Conservation (phyloP, 2,113 vertebrate genomes). For the Macrotis lagotis region DNA sequence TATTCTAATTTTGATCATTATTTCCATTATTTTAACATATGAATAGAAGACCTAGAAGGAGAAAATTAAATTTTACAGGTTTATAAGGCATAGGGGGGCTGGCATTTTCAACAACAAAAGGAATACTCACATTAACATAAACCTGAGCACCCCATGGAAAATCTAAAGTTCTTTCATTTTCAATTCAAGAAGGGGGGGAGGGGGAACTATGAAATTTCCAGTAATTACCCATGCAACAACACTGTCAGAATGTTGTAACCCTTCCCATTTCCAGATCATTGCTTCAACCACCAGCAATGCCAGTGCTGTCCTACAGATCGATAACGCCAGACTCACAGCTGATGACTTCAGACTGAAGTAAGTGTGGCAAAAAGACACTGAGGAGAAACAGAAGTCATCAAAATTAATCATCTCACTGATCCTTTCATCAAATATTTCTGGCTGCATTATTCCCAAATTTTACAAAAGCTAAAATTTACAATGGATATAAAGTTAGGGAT, state of each 20-base stretch:
- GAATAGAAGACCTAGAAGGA: not conserved
- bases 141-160: not conserved
- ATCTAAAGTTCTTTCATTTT: not conserved
- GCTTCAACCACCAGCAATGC: constrained; percentile 83
- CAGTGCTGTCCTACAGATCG: constrained; percentile 83
- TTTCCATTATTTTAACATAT: not conserved
- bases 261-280: constrained; percentile 80
- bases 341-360: constrained; percentile 90
- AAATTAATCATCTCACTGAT: not conserved
- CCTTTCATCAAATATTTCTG: not conserved
- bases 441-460: not conserved
- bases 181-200: not conserved
- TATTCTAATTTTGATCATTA: not conserved
- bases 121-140: not conserved
- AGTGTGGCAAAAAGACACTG: constrained; percentile 42
- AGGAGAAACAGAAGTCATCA: not conserved
- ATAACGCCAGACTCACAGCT: constrained; percentile 87
- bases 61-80: no score
- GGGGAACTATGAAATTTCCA: not conserved
- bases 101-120: not conserved
- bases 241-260: not conserved
- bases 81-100: no score
- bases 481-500: not conserved
- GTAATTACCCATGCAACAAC: not conserved
- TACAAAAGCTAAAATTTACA: constrained; percentile 14